Base-by-base conservation (phyloP, 2,888 invertebrate genomes). In the Silvanus unidentatus region DNA sequence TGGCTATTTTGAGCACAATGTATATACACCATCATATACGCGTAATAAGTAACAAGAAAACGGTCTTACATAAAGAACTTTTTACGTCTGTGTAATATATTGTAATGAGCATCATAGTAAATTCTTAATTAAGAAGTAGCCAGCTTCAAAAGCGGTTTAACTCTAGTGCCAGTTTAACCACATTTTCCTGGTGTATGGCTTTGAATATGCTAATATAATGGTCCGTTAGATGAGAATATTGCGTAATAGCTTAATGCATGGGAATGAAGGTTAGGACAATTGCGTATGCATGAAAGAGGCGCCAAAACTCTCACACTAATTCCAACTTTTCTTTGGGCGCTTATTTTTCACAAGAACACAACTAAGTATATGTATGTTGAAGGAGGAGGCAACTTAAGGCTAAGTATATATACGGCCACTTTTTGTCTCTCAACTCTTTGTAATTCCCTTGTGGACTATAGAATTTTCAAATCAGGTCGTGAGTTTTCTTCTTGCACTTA, bases 131-230 rank as follows among this genome's bases (percentile, higher is more conserved):
- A 65, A 66, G 60, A 63, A 62, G 57, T 63, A 61, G 62, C 59
- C 60, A 55, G 57, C 52, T 52, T 54, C 53, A 53, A 54, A 44
- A 49, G 56, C 48, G 53, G 52, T 40, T 48, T 42, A 12, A 9
- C 49, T 45, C 49, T 45, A 48, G 50, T 49, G 50, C 47, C 47
- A 57, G 58, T 57, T 59, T 57, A 57, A 58, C 57, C 58, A 55
- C 55, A 59, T 55, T 59, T 59, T 57, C 54, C 57, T 63, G 58
- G 62, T 65, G 60, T 65, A 68, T 66, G 63, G 61, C 62, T 57
- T 52, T 62, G 59, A 65, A 66, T 68, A 68, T 68, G 68, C 67
- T 67, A 69, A 68, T 68, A 63, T 68, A 62, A 67, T 65, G 62
- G 64, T 59, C 58, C 55, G 56, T 58, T 58, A 55, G 64, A 63